These are phyloP conservation scores for Cerastis rubricosa DNA, from an alignment of 2,888 invertebrate genomes.

Conservation along the genomic window DNA sequence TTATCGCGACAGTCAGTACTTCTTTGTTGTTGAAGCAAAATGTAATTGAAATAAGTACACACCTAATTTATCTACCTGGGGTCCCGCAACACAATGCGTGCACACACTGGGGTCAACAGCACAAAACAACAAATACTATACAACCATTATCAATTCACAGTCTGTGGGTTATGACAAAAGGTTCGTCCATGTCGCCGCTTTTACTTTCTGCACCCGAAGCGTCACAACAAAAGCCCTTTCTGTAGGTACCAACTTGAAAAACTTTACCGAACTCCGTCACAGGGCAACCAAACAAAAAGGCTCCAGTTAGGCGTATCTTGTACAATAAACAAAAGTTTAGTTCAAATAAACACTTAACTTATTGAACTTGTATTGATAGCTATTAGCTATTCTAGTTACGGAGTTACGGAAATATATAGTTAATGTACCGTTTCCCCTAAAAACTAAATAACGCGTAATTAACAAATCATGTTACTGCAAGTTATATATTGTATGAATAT, in stretches of 20 bases:
- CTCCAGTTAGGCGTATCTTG: conserved; percentile 47
- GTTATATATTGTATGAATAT: no score
- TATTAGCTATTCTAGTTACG: neutral
- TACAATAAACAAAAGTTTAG: conserved; percentile 52
- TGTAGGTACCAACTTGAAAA: conserved; percentile 74
- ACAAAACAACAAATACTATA: conserved; percentile 78
- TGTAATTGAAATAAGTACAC: conserved; percentile 20
- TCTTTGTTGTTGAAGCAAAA: neutral
- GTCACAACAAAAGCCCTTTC: conserved; percentile 78
- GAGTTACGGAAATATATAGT: neutral
- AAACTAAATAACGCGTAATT: neutral
- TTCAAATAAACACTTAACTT: conserved; percentile 26
- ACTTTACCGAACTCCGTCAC: conserved; percentile 69
- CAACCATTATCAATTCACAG: conserved; percentile 86
- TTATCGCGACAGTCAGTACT: no score
- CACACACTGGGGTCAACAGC: conserved; percentile 49
- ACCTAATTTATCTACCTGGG: conserved; percentile 27
- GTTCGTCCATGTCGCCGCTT: conserved; percentile 79
- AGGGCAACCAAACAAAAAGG: conserved; percentile 62
- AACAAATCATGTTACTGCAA: no score
- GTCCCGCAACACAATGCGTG: conserved; percentile 42
- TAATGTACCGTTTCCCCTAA: neutral
- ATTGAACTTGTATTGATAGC: neutral
- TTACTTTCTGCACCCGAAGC: conserved; percentile 73
- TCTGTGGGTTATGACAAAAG: conserved; percentile 84